Evolutionary conservation across 2,113 vertebrate species (phyloP).

Genomic region (Mugil cephalus): DNA sequence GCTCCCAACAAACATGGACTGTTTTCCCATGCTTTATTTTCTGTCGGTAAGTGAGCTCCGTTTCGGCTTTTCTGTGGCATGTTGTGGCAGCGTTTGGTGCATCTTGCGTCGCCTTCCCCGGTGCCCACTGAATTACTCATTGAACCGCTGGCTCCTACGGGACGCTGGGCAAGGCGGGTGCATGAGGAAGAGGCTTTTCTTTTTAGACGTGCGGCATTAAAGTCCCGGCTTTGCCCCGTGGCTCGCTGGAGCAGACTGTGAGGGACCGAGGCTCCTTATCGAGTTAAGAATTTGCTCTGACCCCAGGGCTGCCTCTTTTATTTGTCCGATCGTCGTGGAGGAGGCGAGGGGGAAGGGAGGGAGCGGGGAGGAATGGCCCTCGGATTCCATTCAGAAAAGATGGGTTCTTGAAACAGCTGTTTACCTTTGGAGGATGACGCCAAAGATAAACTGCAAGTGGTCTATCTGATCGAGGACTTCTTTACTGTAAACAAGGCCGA

Average conservation of each 20-base stretch:
- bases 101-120: slow-evolving; percentile 9
- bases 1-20: slow-evolving; percentile 98
- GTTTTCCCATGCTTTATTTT: slow-evolving; percentile 98
- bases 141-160: slow-evolving; percentile 32
- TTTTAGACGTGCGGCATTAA: slow-evolving; percentile 56
- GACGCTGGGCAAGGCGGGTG: slow-evolving; percentile 12
- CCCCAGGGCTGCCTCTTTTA: slow-evolving; percentile 72
- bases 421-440: slow-evolving; percentile 82
- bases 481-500: slow-evolving; percentile 86
- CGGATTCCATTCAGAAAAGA: slow-evolving; percentile 74
- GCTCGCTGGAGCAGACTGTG: slow-evolving; percentile 60
- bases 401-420: slow-evolving; percentile 75
- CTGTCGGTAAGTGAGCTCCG: slow-evolving; percentile 92
- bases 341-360: slow-evolving; percentile 40
- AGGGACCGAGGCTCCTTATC: slow-evolving; percentile 67
- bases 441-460: slow-evolving; percentile 84
- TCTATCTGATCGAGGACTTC: slow-evolving; percentile 86
- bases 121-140: slow-evolving; percentile 29
- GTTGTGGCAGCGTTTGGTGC: slow-evolving; percentile 46
- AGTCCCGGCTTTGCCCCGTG: slow-evolving; percentile 57
- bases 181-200: slow-evolving; percentile 21
- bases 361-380: slow-evolving; percentile 47
- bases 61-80: slow-evolving; percentile 67
- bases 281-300: slow-evolving; percentile 77
- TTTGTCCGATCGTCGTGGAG: slow-evolving; percentile 76